Evolutionary conservation across 2,888 invertebrate species (phyloP).

Genomic region (Hemicrepidius hirtus): DNA sequence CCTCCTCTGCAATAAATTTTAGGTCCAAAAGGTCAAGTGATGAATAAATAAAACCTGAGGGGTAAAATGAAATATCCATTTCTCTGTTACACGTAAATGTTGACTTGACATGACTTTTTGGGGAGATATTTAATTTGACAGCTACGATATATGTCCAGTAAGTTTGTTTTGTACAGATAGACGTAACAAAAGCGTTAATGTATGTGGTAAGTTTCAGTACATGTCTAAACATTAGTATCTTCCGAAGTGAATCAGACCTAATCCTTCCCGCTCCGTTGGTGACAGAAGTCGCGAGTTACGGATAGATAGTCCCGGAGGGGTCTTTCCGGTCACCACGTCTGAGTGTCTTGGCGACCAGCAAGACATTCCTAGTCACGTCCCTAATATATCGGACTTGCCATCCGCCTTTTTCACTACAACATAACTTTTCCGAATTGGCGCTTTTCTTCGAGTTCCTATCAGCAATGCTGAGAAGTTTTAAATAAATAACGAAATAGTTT

Average conservation of each 20-base stretch:
- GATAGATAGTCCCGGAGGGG: constrained; percentile 52
- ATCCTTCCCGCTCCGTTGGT: constrained; percentile 8
- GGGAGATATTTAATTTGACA: too few species aligned
- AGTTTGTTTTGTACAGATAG: too few species aligned
- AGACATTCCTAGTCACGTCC: constrained; percentile 48
- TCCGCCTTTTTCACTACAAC: constrained; percentile 40
- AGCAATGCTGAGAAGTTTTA: too few species aligned
- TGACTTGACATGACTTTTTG: too few species aligned
- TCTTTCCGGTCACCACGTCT: constrained; percentile 53
- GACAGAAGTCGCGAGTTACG: constrained; percentile 47
- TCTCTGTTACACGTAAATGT: too few species aligned
- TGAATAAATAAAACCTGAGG: too few species aligned
- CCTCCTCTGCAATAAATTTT: too few species aligned
- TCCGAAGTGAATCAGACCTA: constrained; percentile 13
- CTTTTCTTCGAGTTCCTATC: not conserved
- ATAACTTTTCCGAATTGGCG: constrained; percentile 35
- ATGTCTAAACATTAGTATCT: not conserved
- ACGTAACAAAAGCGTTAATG: too few species aligned
- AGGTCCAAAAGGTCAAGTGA: too few species aligned
- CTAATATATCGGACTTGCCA: constrained; percentile 51
- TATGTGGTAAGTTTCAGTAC: too few species aligned
- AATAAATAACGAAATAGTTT: constrained; percentile 2
- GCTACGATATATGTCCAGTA: too few species aligned
- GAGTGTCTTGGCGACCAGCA: constrained; percentile 33
- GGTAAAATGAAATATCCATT: too few species aligned